These are phyloP conservation scores for Ceramica pisi DNA, from an alignment of 2,888 invertebrate species.

Conservation along the genomic window DNA sequence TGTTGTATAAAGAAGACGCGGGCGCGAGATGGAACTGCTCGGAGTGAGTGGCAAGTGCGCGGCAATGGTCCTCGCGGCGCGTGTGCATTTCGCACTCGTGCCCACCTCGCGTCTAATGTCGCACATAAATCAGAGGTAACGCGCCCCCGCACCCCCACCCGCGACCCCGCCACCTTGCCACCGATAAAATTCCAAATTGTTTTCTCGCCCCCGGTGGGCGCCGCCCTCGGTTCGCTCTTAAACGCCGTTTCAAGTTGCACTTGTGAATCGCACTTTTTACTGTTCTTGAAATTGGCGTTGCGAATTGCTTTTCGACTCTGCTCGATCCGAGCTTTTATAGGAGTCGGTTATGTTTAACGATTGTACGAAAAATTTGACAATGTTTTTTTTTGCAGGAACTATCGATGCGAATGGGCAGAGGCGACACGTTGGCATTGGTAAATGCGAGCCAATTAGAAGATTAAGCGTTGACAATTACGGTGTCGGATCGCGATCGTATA, in stretches of 20 bases:
- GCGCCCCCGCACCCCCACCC: constrained; percentile 70
- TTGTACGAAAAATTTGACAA: constrained; percentile 69
- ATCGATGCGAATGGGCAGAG: constrained; percentile 77
- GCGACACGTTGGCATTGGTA: constrained; percentile 88
- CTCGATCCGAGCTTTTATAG: constrained; percentile 78
- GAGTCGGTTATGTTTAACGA: constrained; percentile 71
- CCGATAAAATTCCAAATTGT: constrained; percentile 91
- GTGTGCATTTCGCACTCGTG: constrained; percentile 85
- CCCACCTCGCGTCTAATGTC: constrained; percentile 85
- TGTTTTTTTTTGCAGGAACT: constrained; percentile 80
- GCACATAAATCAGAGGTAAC: constrained; percentile 89
- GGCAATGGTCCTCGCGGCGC: constrained; percentile 77
- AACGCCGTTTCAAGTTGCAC: constrained; percentile 91
- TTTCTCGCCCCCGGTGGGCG: constrained; percentile 90
- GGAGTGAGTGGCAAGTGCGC: constrained; percentile 72
- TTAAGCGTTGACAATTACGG: constrained; percentile 91
- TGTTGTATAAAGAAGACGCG: constrained; percentile 44
- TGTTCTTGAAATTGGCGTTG: constrained; percentile 89
- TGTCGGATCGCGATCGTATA: constrained; percentile 90
- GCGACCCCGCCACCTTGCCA: constrained; percentile 78
- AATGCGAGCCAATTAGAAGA: constrained; percentile 91
- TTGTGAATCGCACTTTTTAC: constrained; percentile 91
- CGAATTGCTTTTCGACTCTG: constrained; percentile 87
- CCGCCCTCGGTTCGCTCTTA: constrained; percentile 90
- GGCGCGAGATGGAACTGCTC: constrained; percentile 45